These are phyloP conservation scores for Netelia fuscicornis DNA, from an alignment of 2,888 invertebrate genomes.

Conservation along the genomic window DNA sequence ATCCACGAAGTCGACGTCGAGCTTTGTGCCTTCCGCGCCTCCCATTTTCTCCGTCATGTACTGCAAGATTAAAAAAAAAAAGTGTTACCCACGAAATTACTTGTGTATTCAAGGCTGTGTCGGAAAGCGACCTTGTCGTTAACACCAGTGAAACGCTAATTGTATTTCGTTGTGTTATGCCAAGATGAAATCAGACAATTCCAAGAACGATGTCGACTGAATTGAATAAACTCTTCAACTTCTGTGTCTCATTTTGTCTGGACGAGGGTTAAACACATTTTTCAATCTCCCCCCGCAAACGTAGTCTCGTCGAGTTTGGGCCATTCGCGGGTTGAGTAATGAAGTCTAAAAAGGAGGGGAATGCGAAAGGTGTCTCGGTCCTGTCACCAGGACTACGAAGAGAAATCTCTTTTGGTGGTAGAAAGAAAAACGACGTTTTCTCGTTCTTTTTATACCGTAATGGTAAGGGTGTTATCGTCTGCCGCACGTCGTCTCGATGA, in stretches of 20 bases:
- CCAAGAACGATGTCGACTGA: not conserved
- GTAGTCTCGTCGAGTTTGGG: not conserved
- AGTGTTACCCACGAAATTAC: not conserved
- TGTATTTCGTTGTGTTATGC: not conserved
- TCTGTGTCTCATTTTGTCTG: not conserved
- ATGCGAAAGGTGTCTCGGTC: not conserved
- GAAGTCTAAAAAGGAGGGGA: not conserved
- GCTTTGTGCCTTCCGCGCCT: slow-evolving; percentile 99
- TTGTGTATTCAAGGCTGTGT: not conserved
- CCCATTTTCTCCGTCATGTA: slow-evolving; percentile 99
- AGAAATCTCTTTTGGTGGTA: not conserved
- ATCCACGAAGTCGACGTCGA: slow-evolving; percentile 99
- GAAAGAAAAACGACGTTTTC: not conserved
- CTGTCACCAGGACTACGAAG: not conserved
- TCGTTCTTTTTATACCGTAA: not conserved
- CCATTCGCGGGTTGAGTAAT: not conserved
- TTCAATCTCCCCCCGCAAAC: not conserved
- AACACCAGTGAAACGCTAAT: not conserved
- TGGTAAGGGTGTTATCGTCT: too few relatives aligned
- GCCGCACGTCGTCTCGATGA: too few relatives aligned
- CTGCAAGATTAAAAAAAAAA: slow-evolving; percentile 87
- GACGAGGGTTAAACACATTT: not conserved
- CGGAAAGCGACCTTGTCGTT: not conserved
- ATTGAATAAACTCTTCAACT: not conserved
- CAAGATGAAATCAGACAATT: not conserved